phyloP scores from a whole-genome alignment of 2,888 invertebrate species.

The Clusia tigrina region DNA sequence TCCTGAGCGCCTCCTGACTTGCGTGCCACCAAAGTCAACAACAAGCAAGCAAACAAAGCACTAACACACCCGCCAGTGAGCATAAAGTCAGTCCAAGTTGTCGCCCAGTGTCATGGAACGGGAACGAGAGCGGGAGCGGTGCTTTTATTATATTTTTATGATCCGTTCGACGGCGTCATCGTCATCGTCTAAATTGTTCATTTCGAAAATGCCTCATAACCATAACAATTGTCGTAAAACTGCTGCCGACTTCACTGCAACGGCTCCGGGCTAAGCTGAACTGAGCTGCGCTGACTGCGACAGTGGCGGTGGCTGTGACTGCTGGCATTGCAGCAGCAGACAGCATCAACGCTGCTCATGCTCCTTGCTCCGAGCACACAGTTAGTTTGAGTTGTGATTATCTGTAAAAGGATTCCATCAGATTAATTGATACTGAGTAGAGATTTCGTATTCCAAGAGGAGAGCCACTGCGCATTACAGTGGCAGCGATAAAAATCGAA shows the following conservation, averaged over 20 bases:
- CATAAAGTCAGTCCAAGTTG: not conserved
- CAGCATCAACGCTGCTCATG: slow-evolving; percentile 10
- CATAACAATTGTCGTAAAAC: slow-evolving; percentile 57
- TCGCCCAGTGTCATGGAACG: slow-evolving; percentile 42
- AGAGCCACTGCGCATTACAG: slow-evolving; percentile 1
- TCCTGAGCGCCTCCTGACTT: no score
- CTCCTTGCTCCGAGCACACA: not conserved
- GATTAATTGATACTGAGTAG: slow-evolving; percentile 45
- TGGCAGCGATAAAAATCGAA: not conserved
- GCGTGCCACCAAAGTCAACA: no score
- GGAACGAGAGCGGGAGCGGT: no score
- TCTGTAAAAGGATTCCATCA: slow-evolving; percentile 58
- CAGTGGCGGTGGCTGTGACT: not conserved
- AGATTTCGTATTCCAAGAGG: not conserved
- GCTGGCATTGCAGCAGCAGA: not conserved
- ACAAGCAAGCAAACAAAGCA: not conserved
- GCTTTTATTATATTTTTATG: slow-evolving; percentile 56
- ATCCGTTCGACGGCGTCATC: slow-evolving; percentile 44
- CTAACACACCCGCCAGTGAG: no score
- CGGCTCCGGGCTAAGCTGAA: not conserved
- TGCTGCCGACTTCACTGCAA: slow-evolving; percentile 45
- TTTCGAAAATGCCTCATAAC: slow-evolving; percentile 38
- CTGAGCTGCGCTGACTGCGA: not conserved
- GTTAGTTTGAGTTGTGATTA: slow-evolving; percentile 41
- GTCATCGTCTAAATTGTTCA: slow-evolving; percentile 5